phyloP scores from a whole-genome alignment of 2,888 invertebrate genomes.

The Eubasilissa splendida region DNA sequence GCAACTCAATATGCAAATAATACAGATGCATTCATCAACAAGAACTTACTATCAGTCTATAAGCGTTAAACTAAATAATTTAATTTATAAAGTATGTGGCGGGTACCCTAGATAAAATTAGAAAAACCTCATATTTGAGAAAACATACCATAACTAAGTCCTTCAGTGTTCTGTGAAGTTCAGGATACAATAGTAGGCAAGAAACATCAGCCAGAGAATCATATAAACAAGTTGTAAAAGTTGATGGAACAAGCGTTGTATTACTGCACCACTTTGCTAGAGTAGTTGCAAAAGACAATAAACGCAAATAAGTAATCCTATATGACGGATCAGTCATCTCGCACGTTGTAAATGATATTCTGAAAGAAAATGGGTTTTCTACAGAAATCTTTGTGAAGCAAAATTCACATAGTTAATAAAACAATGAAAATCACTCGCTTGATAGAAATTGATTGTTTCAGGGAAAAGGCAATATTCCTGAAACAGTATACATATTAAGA shows the following conservation, averaged over 20 bases:
- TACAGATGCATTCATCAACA: no score
- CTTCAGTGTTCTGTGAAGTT: conserved; percentile 65
- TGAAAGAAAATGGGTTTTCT: conserved; percentile 33
- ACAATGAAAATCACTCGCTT: no score
- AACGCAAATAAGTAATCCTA: conserved; percentile 68
- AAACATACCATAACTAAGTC: conserved; percentile 67
- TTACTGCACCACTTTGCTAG: conserved; percentile 66
- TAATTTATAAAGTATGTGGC: no score
- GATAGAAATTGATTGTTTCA: no score
- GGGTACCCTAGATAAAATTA: neutral
- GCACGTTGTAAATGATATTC: conserved; percentile 20
- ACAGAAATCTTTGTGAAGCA: no score
- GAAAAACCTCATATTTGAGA: neutral
- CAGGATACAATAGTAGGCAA: conserved; percentile 67
- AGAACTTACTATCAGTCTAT: no score
- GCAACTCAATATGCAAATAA: no score
- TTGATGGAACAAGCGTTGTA: conserved; percentile 55
- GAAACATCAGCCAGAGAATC: conserved; percentile 58
- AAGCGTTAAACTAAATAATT: no score
- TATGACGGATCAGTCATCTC: conserved; percentile 57
- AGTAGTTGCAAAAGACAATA: conserved; percentile 65
- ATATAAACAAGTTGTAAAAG: conserved; percentile 47
- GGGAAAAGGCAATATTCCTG: no score
- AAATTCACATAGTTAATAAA: no score
- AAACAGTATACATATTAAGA: no score